Evolutionary conservation across 2,888 invertebrate genomes (phyloP), one percentile per base, ranked within the genome.

Genomic region (Aphrophora alni): DNA sequence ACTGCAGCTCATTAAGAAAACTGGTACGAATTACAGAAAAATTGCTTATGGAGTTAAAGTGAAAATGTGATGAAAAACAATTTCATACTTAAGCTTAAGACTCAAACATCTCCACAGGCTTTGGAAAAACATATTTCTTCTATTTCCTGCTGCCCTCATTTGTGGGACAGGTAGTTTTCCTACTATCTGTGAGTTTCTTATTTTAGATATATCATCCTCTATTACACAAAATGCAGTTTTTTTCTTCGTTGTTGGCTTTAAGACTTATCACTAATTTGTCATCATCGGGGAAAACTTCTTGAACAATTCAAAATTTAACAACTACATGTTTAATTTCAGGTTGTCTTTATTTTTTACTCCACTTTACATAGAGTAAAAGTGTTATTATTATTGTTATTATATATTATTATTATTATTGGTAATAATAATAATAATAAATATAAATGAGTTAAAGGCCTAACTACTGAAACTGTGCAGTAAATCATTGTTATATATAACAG

Each of bases 51-150:
- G 71, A 71, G 71, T 71, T 71, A 71, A 71, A 71, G 71, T 71
- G 71, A 33, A 71, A 71, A 71, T 71, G 71, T 71, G 71, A 71
- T 71, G 24, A 71, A 10, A 71, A 71, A 71, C 71, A 71, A 71
- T 21, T 24, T 71, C 71, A 71, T 71, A 71, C 27, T 71, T 71
- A 71, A 71, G 71, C 71, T 71, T 71, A 71, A 71, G 71, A 71
- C 71, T 71, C 24, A 71, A 71, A 71, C 1, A 71, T 21, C 27
- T 71, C 71, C 25, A 71, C 71, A 71, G 71, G 71, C 71, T 71
- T 71, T 71, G 71, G 71, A 71, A 71, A 71, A 71, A 71, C 71
- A 71, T 71, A 71, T 27, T 71, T 71, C 8, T 71, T 71, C 71
- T 10, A 24, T 71, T 71, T 71, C 17, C 17, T 71, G 71, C 8